Conservation (phyloP, 2,797 vertebrate genomes). For the Acanthurus lineatus region DNA sequence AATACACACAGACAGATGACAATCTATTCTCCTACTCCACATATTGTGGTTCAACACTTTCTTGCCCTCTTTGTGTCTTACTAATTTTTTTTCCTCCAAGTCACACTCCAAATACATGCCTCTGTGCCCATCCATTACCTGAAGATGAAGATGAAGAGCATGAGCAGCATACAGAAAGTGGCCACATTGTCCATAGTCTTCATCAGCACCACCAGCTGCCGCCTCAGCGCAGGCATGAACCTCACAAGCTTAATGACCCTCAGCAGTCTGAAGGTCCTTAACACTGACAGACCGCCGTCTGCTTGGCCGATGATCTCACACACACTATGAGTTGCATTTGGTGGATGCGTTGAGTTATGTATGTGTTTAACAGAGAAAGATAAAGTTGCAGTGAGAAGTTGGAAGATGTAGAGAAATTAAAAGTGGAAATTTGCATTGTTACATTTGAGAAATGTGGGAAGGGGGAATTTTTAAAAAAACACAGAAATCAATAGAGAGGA, state of each 20-base stretch:
- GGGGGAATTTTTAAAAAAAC: too few species aligned
- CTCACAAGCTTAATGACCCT: slow-evolving; percentile 96
- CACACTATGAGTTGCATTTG: slow-evolving; percentile 79
- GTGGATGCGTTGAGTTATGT: neutral
- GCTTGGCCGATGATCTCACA: slow-evolving; percentile 97
- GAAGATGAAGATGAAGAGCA: slow-evolving; percentile 98
- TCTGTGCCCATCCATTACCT: slow-evolving; percentile 83
- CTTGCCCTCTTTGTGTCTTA: neutral
- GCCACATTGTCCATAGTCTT: slow-evolving; percentile 99
- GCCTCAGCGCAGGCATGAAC: slow-evolving; percentile 95
- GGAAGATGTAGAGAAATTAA: neutral
- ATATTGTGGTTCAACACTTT: neutral
- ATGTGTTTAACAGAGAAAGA: neutral
- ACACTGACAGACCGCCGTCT: slow-evolving; percentile 93
- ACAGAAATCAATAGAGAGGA: slow-evolving; percentile 1
- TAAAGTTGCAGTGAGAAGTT: neutral
- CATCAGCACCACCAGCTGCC: slow-evolving; percentile 98
- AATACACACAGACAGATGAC: neutral
- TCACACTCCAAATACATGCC: neutral
- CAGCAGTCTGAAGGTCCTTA: slow-evolving; percentile 95
- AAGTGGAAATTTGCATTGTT: neutral
- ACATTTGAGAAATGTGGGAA: neutral
- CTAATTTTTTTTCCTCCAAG: neutral
- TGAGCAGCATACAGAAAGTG: slow-evolving; percentile 99
- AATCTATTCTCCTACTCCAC: neutral